Conservation (phyloP, 2,113 vertebrate genomes). For the Amazona vittata region DNA sequence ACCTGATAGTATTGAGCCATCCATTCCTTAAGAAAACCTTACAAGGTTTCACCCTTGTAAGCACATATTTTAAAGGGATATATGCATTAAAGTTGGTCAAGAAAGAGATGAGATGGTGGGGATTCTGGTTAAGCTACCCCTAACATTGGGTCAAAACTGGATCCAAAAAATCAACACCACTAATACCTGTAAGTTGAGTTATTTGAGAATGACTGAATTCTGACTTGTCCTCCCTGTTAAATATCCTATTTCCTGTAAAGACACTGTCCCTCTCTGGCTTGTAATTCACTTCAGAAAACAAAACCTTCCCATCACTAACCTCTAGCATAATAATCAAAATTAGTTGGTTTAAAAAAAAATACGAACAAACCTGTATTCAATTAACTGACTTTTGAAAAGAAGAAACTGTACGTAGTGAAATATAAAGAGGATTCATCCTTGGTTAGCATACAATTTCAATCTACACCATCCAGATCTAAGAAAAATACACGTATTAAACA, state of each 20-base stretch:
- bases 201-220: not conserved
- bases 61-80: rapidly evolving
- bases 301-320: not conserved
- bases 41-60: not conserved
- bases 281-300: not conserved
- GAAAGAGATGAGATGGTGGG: not conserved
- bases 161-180: not conserved
- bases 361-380: not conserved
- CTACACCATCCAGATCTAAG: not conserved
- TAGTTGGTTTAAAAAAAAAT: not conserved
- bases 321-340: not conserved
- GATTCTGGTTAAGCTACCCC: not conserved
- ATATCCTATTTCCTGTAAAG: not conserved
- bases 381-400: not conserved
- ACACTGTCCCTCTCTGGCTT: not conserved
- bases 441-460: not conserved
- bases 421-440: not conserved
- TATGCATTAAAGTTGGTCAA: not conserved
- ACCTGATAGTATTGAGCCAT: not conserved
- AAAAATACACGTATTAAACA: not conserved
- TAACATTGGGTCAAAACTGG: not conserved
- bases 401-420: not conserved
- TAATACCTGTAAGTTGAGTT: not conserved
- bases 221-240: not conserved
- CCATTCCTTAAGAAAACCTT: not conserved